These are phyloP conservation scores for Auanema sp. DNA, from an alignment of 2,888 invertebrate species.

Conservation along the genomic window DNA sequence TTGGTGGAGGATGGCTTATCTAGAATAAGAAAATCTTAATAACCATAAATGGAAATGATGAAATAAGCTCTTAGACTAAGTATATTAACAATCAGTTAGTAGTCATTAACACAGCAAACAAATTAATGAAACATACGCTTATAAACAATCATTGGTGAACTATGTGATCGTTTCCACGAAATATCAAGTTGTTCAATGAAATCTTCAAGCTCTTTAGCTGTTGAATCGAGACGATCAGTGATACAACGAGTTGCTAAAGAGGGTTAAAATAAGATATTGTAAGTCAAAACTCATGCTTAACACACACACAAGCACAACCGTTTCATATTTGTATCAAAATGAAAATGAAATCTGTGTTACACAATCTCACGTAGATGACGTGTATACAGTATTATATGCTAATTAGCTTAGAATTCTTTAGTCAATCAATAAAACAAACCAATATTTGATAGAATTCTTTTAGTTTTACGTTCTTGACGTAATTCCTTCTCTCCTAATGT, in stretches of 20 bases:
- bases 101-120: not conserved
- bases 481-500: conserved; percentile 12
- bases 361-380: no score
- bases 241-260: conserved; percentile 39
- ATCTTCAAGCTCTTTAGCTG: conserved; percentile 43
- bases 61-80: conserved; percentile 1
- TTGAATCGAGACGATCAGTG: conserved; percentile 43
- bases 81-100: not conserved
- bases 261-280: not conserved
- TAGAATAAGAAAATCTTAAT: conserved; percentile 13
- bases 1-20: conserved; percentile 22
- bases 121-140: not conserved
- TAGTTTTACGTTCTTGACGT: conserved; percentile 1
- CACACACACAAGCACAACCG: conserved; percentile 9
- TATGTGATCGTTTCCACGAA: conserved; percentile 13
- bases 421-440: conserved; percentile 12
- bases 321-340: not conserved
- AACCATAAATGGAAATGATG: not conserved
- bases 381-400: no score
- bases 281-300: conserved; percentile 3
- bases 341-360: no score
- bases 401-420: not conserved
- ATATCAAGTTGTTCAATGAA: conserved; percentile 40
- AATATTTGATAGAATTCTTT: conserved; percentile 15
- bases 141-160: conserved; percentile 1